A percentile compares a stretch with the other conserved stretches of the same genome.
phyloP scores from a whole-genome alignment of 2,797 vertebrate species.

The Catharus ustulatus region DNA sequence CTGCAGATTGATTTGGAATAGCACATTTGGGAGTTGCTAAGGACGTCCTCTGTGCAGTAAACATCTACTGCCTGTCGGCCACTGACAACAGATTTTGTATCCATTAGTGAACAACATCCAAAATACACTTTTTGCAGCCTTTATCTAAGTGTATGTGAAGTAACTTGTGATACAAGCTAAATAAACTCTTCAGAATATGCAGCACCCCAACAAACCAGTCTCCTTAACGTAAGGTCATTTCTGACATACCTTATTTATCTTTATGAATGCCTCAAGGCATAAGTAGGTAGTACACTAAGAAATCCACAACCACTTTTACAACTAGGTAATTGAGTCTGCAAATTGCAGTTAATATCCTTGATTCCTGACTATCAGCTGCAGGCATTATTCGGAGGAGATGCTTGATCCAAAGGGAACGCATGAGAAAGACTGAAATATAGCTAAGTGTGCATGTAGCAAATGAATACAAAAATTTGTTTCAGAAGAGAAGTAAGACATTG shows the following conservation, averaged over 20 bases:
- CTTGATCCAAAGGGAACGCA: neutral
- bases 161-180: neutral
- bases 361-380: neutral
- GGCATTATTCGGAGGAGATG: neutral
- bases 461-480: neutral
- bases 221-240: neutral
- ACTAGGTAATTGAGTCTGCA: conserved; percentile 18
- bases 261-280: neutral
- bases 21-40: neutral
- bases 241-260: neutral
- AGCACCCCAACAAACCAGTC: neutral
- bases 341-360: neutral
- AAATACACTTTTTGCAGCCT: neutral
- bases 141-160: neutral
- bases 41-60: neutral
- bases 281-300: neutral
- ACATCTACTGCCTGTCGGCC: neutral
- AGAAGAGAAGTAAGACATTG: neutral
- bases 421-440: neutral
- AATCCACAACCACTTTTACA: conserved; percentile 7
- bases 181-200: neutral
- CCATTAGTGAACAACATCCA: neutral
- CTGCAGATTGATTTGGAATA: neutral
- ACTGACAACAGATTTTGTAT: neutral
- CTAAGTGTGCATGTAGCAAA: neutral